phyloP scores from a whole-genome alignment of 2,797 vertebrate genomes.

The Nyctibius grandis region DNA sequence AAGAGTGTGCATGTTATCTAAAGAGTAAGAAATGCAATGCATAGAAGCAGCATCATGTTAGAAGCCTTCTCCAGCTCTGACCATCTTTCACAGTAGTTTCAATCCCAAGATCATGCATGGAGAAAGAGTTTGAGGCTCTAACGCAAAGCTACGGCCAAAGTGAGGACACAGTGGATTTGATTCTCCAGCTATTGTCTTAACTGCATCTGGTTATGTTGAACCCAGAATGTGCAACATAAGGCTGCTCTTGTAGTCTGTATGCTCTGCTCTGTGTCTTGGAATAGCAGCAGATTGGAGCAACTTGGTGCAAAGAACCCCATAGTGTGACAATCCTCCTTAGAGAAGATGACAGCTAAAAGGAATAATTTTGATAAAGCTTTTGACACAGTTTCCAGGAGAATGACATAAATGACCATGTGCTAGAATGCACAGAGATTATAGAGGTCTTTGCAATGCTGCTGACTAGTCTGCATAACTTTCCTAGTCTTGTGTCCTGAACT shows the following conservation, averaged over 20 bases:
- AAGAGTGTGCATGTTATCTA: neutral
- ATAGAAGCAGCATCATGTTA: neutral
- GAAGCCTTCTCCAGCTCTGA: neutral
- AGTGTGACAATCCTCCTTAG: neutral
- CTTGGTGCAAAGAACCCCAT: neutral
- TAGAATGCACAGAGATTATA: neutral
- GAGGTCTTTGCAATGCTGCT: neutral
- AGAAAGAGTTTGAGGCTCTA: neutral
- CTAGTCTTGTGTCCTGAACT: neutral
- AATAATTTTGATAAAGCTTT: neutral
- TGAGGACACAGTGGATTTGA: neutral
- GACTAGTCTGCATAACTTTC: neutral
- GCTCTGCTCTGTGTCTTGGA: neutral
- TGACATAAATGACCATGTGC: neutral
- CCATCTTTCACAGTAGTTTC: neutral
- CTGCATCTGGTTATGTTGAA: neutral
- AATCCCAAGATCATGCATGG: neutral
- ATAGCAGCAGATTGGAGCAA: neutral
- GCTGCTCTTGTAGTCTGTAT: neutral
- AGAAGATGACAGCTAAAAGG: neutral
- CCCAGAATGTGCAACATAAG: accelerated
- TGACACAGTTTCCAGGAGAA: neutral
- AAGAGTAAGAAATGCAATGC: neutral
- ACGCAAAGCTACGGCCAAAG: neutral
- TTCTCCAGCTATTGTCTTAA: neutral